phyloP scores from a whole-genome alignment of 1,140 invertebrate genomes.

The Phenacoccus solenopsis region DNA sequence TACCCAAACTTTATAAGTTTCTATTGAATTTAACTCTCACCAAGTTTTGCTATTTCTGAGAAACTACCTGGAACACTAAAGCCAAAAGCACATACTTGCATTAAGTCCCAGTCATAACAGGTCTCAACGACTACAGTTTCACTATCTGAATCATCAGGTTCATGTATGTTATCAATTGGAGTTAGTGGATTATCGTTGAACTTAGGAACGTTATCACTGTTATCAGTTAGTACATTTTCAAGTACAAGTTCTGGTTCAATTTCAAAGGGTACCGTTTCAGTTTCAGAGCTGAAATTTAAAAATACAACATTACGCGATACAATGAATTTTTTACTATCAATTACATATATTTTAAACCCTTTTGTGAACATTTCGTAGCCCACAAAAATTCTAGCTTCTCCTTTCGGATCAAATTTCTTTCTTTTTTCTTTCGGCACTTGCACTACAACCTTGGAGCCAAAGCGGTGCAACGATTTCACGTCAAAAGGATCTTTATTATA shows the following conservation, averaged over 20 bases:
- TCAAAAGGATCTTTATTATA: conserved; percentile 23
- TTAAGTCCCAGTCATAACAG: too few relatives aligned
- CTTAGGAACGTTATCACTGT: not conserved
- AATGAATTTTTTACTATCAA: conserved; percentile 22
- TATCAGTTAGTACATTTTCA: not conserved
- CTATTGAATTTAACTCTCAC: conserved; percentile 24
- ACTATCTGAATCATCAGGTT: conserved; percentile 26
- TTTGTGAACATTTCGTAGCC: conserved; percentile 27
- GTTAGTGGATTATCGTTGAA: not conserved
- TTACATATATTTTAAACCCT: conserved; percentile 28
- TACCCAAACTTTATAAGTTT: conserved; percentile 19
- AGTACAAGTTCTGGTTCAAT: not conserved
- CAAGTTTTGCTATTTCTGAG: conserved; percentile 20
- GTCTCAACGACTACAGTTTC: not conserved
- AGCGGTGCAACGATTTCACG: conserved; percentile 32
- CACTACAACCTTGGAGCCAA: conserved; percentile 33
- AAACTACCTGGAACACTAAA: not conserved
- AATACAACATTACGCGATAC: conserved; percentile 23
- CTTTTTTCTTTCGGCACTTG: conserved; percentile 30
- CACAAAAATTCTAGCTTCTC: conserved; percentile 21
- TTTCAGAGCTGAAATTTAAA: not conserved
- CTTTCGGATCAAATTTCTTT: conserved; percentile 30
- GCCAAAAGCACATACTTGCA: too few relatives aligned
- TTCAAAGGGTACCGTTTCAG: not conserved
- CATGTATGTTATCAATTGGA: conserved; percentile 20